Evolutionary conservation across 2,888 invertebrate species (phyloP).

Genomic region (Hyles lineata): DNA sequence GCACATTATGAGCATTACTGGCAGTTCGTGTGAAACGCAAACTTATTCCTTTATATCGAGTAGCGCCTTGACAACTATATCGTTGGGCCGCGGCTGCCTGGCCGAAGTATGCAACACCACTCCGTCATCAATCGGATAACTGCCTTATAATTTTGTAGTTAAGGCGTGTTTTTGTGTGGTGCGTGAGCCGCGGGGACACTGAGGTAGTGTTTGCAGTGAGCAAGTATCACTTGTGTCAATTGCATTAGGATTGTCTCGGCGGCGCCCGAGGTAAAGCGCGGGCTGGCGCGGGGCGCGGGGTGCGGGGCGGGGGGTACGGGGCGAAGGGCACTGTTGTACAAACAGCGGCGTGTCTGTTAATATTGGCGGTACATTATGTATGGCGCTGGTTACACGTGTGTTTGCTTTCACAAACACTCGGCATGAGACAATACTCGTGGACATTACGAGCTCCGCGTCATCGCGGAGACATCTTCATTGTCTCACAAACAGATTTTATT

Average conservation of each 20-base stretch:
- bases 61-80: conserved; percentile 69
- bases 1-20: conserved; percentile 35
- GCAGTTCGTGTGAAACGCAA: conserved; percentile 75
- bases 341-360: conserved; percentile 21
- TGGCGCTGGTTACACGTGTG: conserved; percentile 15
- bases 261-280: conserved; percentile 39
- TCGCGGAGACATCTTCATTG: background rate
- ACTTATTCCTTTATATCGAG: conserved; percentile 50
- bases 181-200: background rate
- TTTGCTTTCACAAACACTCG: conserved; percentile 8
- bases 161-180: conserved; percentile 47
- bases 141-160: conserved; percentile 47
- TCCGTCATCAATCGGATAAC: conserved; percentile 48
- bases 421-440: background rate
- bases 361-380: conserved; percentile 14
- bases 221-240: conserved; percentile 77
- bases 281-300: conserved; percentile 37
- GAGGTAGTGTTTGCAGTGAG: conserved; percentile 52
- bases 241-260: conserved; percentile 46
- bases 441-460: background rate
- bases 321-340: background rate
- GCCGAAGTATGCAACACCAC: conserved; percentile 31
- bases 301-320: no score
- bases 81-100: conserved; percentile 40
- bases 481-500: background rate